Evolutionary conservation across 2,888 invertebrate genomes (phyloP), one percentile per base, ranked within the genome.

Genomic region (Neelides folsomi): DNA sequence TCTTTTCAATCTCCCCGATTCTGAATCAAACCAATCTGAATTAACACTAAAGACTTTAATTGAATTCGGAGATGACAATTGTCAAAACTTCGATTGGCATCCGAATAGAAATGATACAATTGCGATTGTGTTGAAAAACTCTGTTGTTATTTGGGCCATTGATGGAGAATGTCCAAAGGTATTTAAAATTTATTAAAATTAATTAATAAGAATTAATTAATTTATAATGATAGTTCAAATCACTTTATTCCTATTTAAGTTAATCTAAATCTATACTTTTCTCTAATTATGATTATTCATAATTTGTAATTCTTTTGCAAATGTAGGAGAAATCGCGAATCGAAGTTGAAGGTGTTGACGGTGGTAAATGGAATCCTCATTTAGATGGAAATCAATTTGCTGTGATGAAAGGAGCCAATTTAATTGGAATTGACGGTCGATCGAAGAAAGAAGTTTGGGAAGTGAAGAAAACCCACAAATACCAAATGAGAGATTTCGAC

Each of bases 341-440:
- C 7, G 16, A 38, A 18, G 42, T 48, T 7, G 43, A 51, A 9
- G 46, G 41, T 15, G 19, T 59, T 1, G 54, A 57, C 43, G 43
- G 52, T 15, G 92, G 90, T 8, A 85, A 88, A 71, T 97, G 95
- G 94, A 92, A 92, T 70, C 93, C 94, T 9, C 93, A 95, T 67
- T 89, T 90, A 68, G 84, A 83, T 63, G 82, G 83, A 63, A 78
- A 80, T 56, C 85, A 87, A 71, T 80, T 97, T 67, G 84, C 87
- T 18, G 83, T 90, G 1, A 76, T 90, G 7, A 83, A 87, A 68
- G 93, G 93, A 62, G 83, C 83, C 57, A 80, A 81, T 67, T 77
- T 97, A 52, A 79, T 83, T 58, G 86, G 90, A 2, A 93, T 86
- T 75, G 95, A 97, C 71, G 77, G 90, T 0, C 74, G 94, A 43